These are phyloP conservation scores for Lepus americanus DNA, from an alignment of 2,113 vertebrate genomes.

Conservation along the genomic window DNA sequence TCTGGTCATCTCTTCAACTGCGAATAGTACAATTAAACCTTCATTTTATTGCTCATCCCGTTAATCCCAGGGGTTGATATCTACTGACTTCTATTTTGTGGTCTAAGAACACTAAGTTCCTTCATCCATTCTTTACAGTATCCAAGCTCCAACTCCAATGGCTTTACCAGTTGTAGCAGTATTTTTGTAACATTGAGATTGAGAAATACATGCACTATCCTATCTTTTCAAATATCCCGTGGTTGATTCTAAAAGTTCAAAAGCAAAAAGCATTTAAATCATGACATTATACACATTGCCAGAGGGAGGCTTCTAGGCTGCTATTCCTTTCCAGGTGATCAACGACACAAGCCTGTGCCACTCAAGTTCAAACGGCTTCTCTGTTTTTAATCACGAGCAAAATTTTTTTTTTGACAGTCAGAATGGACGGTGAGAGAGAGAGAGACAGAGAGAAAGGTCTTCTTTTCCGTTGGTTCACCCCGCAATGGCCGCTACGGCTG, in stretches of 20 bases:
- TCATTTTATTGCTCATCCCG: not conserved
- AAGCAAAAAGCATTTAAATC: conserved; percentile 41
- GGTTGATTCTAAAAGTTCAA: not conserved
- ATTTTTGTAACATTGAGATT: not conserved
- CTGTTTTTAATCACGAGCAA: not conserved
- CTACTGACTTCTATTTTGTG: not conserved
- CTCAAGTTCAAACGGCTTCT: not conserved
- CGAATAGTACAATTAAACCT: not conserved
- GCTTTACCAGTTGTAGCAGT: not conserved
- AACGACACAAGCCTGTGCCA: not conserved
- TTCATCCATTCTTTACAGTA: not conserved
- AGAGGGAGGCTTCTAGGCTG: not conserved
- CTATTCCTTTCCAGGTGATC: not conserved
- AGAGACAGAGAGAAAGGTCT: too few relatives aligned
- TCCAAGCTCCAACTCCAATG: not conserved
- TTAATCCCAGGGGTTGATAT: not conserved
- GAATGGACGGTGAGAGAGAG: too few relatives aligned
- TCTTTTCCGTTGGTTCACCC: too few relatives aligned
- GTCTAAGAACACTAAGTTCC: not conserved
- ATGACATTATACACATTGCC: not conserved
- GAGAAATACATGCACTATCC: not conserved
- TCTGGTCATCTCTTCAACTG: not conserved
- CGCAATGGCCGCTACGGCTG: too few relatives aligned
- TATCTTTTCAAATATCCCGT: not conserved
- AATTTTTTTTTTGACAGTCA: too few relatives aligned